Evolutionary conservation across 2,113 vertebrate species (phyloP).

Genomic region (Trogon melanurus): DNA sequence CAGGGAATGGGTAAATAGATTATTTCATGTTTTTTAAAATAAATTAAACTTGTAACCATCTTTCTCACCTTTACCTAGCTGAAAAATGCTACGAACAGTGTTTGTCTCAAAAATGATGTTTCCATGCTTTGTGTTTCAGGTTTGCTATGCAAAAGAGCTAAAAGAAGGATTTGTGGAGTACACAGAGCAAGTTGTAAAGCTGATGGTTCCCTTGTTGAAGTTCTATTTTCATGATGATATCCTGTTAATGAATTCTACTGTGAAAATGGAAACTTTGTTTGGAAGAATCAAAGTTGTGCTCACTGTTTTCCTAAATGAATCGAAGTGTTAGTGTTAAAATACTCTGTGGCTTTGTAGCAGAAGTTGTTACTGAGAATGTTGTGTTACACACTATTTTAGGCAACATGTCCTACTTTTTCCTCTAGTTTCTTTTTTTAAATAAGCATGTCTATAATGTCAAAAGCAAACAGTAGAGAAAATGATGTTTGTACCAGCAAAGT

Average conservation of each 20-base stretch:
- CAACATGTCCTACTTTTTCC: neutral
- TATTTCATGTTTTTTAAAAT: neutral
- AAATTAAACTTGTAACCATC: neutral
- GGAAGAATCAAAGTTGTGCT: neutral
- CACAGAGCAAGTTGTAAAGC: slow-evolving; percentile 97
- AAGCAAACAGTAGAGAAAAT: neutral
- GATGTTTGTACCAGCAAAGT: neutral
- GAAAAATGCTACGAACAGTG: neutral
- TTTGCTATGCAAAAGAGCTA: slow-evolving; percentile 97
- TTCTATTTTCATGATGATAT: slow-evolving; percentile 99
- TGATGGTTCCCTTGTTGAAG: slow-evolving; percentile 97
- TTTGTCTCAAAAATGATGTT: neutral
- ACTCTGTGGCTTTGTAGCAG: neutral
- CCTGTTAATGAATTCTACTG: slow-evolving; percentile 70
- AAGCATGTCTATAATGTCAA: neutral
- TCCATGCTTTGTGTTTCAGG: slow-evolving; percentile 76
- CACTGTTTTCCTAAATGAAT: neutral
- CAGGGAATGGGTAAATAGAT: neutral
- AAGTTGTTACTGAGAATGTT: neutral
- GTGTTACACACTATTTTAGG: neutral
- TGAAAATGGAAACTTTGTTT: neutral
- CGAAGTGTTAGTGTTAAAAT: neutral
- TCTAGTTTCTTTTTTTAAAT: neutral
- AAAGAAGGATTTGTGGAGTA: slow-evolving; percentile 99
- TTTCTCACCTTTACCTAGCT: neutral